A percentile compares a stretch with the other conserved stretches of the same genome.
Conservation (phyloP, 92 coral and sea anemone genomes). For the Epizoanthus stellaris region DNA sequence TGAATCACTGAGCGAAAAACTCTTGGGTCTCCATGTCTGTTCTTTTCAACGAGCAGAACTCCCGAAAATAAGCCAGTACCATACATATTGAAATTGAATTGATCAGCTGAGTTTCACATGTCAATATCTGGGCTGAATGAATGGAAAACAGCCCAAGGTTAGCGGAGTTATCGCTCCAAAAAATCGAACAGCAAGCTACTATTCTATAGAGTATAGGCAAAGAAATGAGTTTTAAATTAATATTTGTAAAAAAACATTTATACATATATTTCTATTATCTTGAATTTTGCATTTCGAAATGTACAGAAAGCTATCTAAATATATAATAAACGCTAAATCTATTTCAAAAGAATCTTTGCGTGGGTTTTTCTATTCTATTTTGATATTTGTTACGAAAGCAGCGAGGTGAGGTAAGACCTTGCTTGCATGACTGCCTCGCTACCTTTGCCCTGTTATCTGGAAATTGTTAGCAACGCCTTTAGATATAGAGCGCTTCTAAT, state of each 20-base stretch:
- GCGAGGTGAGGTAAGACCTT: not conserved
- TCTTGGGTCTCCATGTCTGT: conserved; percentile 21
- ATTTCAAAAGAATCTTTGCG: conserved; percentile 33
- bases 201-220: not conserved
- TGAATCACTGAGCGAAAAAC: conserved; percentile 16
- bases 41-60: conserved; percentile 36
- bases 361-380: conserved; percentile 28
- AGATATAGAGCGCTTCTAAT: not conserved
- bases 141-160: conserved; percentile 23
- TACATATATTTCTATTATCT: conserved; percentile 4
- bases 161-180: not conserved
- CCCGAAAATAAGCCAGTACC: not conserved
- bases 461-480: not conserved
- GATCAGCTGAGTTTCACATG: conserved; percentile 35
- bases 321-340: conserved; percentile 15
- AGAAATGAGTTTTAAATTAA: conserved; percentile 17
- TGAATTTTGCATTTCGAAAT: conserved; percentile 28
- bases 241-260: conserved; percentile 26
- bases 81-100: conserved; percentile 36
- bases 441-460: not conserved
- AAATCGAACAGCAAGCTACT: not conserved
- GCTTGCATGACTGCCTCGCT: conserved; percentile 21
- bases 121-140: conserved; percentile 35
- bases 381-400: conserved; percentile 5
- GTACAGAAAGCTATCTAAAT: conserved; percentile 38